Conservation (phyloP, 2,888 invertebrate genomes). For the Leptopilina myrica region DNA sequence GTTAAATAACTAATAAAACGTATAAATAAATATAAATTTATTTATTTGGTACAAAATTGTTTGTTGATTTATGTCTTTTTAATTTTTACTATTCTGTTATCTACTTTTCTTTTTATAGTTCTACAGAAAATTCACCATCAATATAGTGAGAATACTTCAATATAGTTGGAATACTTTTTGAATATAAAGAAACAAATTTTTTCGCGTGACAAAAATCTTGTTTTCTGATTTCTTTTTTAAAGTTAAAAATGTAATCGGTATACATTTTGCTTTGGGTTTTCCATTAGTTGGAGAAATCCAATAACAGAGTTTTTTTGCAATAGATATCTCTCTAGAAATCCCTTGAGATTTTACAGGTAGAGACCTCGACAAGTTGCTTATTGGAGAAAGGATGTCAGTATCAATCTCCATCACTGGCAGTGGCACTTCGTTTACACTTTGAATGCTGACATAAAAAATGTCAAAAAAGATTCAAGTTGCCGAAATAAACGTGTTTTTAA, state of each 20-base stretch:
- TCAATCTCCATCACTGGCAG: slow-evolving; percentile 94
- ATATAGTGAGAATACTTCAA: too few species aligned
- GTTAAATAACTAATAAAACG: too few species aligned
- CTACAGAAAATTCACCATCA: too few species aligned
- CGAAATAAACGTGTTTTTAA: neutral
- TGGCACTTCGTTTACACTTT: slow-evolving; percentile 94
- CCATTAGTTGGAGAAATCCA: slow-evolving; percentile 27
- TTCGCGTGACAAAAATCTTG: neutral
- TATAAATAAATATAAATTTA: too few species aligned
- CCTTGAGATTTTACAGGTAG: slow-evolving; percentile 87
- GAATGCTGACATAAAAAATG: slow-evolving; percentile 82
- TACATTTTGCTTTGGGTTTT: slow-evolving; percentile 24
- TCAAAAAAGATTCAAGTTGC: slow-evolving; percentile 85
- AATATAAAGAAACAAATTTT: too few species aligned
- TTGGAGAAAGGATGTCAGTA: slow-evolving; percentile 90
- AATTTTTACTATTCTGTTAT: too few species aligned
- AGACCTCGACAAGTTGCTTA: slow-evolving; percentile 86
- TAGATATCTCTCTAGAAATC: slow-evolving; percentile 83
- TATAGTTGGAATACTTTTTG: too few species aligned
- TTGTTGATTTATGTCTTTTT: too few species aligned
- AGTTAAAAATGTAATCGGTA: neutral
- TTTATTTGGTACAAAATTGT: too few species aligned
- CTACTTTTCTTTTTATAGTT: too few species aligned
- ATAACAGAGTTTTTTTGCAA: slow-evolving; percentile 30
- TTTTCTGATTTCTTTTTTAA: neutral